phyloP scores from a whole-genome alignment of 2,888 invertebrate genomes.

The Amorpha juglandis region DNA sequence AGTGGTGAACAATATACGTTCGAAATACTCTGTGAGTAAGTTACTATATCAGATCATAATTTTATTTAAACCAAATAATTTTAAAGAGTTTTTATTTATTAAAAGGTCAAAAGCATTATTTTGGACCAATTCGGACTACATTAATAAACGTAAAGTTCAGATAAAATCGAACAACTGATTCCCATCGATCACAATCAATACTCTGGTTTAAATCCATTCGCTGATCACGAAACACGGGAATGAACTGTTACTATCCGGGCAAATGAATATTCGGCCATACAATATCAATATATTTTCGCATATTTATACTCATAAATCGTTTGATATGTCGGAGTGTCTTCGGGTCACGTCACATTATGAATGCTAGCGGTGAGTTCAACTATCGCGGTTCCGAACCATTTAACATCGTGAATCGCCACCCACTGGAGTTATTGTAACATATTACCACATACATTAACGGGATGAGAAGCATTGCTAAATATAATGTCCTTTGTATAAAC shows the following conservation, averaged over 20 bases:
- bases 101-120: too few species aligned
- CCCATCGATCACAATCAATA: neutral
- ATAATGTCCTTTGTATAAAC: neutral
- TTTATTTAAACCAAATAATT: too few species aligned
- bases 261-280: too few species aligned
- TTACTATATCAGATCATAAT: too few species aligned
- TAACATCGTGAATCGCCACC: conserved; percentile 50
- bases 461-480: neutral
- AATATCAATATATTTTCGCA: neutral
- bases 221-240: neutral
- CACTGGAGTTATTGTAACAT: conserved; percentile 9
- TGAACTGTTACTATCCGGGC: neutral
- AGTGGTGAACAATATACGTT: too few species aligned
- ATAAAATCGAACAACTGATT: neutral
- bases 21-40: too few species aligned
- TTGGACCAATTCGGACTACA: too few species aligned
- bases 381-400: conserved; percentile 68
- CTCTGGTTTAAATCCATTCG: neutral
- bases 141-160: too few species aligned
- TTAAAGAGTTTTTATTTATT: too few species aligned
- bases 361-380: conserved; percentile 57
- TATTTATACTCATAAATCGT: conserved; percentile 5
- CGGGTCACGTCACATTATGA: conserved; percentile 40
- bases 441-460: conserved; percentile 19
- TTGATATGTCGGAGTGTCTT: conserved; percentile 26